These are phyloP conservation scores for Chouioia cunea DNA, from an alignment of 2,888 invertebrate species.

Conservation along the genomic window DNA sequence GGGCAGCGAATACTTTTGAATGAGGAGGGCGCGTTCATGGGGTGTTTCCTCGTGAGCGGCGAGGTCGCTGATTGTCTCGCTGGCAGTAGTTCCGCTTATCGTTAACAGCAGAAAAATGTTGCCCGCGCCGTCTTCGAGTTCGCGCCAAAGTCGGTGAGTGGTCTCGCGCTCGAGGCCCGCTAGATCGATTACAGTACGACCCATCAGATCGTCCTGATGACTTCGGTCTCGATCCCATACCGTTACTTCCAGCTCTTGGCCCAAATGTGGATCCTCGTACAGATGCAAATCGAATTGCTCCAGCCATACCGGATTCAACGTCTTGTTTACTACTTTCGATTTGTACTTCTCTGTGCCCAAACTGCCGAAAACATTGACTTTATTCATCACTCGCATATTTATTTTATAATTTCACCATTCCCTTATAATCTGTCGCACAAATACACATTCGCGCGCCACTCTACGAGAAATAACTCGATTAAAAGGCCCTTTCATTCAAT, in stretches of 20 bases:
- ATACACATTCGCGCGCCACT: too few relatives aligned
- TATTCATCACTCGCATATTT: neutral
- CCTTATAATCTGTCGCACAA: too few relatives aligned
- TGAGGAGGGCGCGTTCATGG: slow-evolving; percentile 72
- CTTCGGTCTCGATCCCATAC: slow-evolving; percentile 90
- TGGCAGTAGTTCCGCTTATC: slow-evolving; percentile 93
- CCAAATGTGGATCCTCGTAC: slow-evolving; percentile 86
- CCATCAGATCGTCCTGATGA: slow-evolving; percentile 89
- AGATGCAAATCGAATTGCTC: slow-evolving; percentile 98
- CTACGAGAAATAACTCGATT: too few relatives aligned
- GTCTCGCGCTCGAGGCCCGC: slow-evolving; percentile 86
- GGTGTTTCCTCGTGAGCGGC: slow-evolving; percentile 87
- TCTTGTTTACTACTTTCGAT: slow-evolving; percentile 89
- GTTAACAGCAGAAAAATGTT: slow-evolving; percentile 89
- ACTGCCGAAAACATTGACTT: slow-evolving; percentile 69
- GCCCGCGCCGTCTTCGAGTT: slow-evolving; percentile 90
- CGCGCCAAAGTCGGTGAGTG: slow-evolving; percentile 91
- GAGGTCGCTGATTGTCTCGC: slow-evolving; percentile 92
- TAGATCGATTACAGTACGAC: slow-evolving; percentile 87
- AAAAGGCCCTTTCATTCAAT: too few relatives aligned
- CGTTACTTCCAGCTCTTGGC: slow-evolving; percentile 91
- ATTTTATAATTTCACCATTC: too few relatives aligned
- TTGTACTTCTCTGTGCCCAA: slow-evolving; percentile 98
- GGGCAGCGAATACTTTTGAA: slow-evolving; percentile 60
- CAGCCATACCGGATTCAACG: slow-evolving; percentile 91